A percentile compares a stretch with the other conserved stretches of the same genome.
These are phyloP conservation scores for Meloe dianella DNA, from an alignment of 2,888 invertebrate species.

Conservation along the genomic window DNA sequence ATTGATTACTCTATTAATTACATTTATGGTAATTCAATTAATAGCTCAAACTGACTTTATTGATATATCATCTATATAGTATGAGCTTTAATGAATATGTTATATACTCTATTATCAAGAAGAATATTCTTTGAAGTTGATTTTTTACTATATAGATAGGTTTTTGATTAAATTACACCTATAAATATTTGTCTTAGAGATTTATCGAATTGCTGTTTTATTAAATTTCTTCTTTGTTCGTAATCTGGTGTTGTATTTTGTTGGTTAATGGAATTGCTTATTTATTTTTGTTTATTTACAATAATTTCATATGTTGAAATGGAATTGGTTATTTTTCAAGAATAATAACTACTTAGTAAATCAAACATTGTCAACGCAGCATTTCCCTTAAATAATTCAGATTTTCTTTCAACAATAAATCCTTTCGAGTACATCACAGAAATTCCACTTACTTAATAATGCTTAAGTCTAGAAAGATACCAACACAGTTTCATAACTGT, in stretches of 20 bases:
- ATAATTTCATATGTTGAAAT: too few relatives aligned
- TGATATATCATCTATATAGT: not conserved
- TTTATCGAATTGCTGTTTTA: not conserved
- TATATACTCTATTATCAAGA: slow-evolving; percentile 2
- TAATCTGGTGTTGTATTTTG: not conserved
- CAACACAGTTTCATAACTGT: not conserved
- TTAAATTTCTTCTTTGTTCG: not conserved
- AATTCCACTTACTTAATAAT: not conserved
- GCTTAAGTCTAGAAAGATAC: not conserved
- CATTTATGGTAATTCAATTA: not conserved
- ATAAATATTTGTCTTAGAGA: not conserved
- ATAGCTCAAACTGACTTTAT: not conserved
- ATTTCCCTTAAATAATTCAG: not conserved
- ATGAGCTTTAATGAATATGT: not conserved
- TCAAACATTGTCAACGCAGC: not conserved
- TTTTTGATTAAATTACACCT: not conserved
- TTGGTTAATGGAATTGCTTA: not conserved
- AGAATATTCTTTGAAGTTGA: slow-evolving; percentile 5
- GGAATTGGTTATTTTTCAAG: not conserved
- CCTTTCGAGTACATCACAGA: not conserved
- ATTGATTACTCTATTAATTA: too few relatives aligned
- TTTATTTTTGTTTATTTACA: too few relatives aligned
- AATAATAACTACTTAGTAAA: not conserved
- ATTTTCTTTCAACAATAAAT: not conserved
- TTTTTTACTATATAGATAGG: not conserved